Evolutionary conservation across 2,888 invertebrate species (phyloP), one percentile per base, ranked within the genome.

Genomic region (Ctena decussata): DNA sequence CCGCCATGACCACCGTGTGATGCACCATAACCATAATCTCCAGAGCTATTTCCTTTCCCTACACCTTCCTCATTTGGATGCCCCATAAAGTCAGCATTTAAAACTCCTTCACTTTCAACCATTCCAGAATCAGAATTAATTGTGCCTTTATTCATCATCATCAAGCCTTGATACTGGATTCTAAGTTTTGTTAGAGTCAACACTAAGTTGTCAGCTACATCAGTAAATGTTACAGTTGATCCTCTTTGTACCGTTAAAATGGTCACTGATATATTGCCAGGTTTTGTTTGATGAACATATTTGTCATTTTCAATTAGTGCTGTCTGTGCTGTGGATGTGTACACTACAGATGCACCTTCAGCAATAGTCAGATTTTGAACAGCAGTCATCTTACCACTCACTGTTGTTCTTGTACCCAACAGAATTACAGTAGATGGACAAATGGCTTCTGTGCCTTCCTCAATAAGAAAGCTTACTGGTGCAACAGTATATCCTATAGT

Each of bases 1-100:
- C 93, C 93, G 18, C 93, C 93, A 81, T 93, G 92, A 15, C 93
- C 93, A 30, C 93, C 93, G 80, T 93, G 93, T 8, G 93, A 87
- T 57, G 87, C 93, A 35, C 93, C 93, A 76, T 83, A 89, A 32
- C 93, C 93, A 46, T 71, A 57, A 21, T 32, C 57, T 32, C 79
- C 77, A 32, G 80, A 46, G 1, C 89, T 86, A 15, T 24, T 70
- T 27, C 89, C 91, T 35, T 85, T 84, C 21, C 93, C 93, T 24
- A 82, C 85, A 15, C 93, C 93, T 27, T 46, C 21, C 60, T 87
- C 89, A 21, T 77, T 65, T 15, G 21, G 53, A 88, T 85, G 82
- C 1, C 93, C 93, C 80, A 85, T 89, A 41, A 79, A 88, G 65
- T 88, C 90, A n/a, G 92, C 77, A 74, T 87, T 89, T 37, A 93